Percentiles rank a stretch among this genome's conserved stretches.
Evolutionary conservation across 1,140 invertebrate species (phyloP).

Genomic region (Drosophila tani): DNA sequence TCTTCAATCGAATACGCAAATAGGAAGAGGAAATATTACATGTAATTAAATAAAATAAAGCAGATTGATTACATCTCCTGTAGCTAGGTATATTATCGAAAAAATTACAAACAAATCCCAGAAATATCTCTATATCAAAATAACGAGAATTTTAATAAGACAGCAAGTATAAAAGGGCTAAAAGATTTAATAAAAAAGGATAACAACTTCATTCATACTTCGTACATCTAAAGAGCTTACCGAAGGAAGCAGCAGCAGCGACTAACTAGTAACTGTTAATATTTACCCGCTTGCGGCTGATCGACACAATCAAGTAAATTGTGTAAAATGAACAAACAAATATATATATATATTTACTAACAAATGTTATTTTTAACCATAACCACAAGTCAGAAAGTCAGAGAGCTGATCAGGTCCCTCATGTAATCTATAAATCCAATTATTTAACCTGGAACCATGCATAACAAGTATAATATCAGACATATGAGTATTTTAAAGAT

Average conservation of each 20-base stretch:
- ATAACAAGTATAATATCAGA: conserved; percentile 62
- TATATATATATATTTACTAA: conserved; percentile 58
- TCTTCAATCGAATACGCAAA: conserved; percentile 17
- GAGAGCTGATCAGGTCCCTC: conserved; percentile 17
- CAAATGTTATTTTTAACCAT: conserved; percentile 59
- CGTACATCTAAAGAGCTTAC: conserved; percentile 73
- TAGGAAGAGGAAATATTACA: conserved; percentile 9
- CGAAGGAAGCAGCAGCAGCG: conserved; percentile 50
- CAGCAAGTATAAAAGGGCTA: conserved; percentile 39
- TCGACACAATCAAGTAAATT: conserved; percentile 47
- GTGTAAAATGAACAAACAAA: conserved; percentile 31
- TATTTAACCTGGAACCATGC: conserved; percentile 47
- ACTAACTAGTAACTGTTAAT: conserved; percentile 63
- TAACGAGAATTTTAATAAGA: conserved; percentile 71
- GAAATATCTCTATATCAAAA: conserved; percentile 53
- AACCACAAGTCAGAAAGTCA: conserved; percentile 9
- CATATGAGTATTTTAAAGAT: conserved; percentile 68
- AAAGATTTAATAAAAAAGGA: conserved; percentile 31
- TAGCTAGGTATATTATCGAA: conserved; percentile 76
- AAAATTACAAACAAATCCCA: conserved; percentile 53
- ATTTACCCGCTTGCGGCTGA: conserved; percentile 53
- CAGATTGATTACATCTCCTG: conserved; percentile 39
- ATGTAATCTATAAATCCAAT: conserved; percentile 49
- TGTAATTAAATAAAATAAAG: conserved; percentile 24
- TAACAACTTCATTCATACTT: conserved; percentile 59